phyloP scores from a whole-genome alignment of 2,888 invertebrate species.

The Sisyra nigra region DNA sequence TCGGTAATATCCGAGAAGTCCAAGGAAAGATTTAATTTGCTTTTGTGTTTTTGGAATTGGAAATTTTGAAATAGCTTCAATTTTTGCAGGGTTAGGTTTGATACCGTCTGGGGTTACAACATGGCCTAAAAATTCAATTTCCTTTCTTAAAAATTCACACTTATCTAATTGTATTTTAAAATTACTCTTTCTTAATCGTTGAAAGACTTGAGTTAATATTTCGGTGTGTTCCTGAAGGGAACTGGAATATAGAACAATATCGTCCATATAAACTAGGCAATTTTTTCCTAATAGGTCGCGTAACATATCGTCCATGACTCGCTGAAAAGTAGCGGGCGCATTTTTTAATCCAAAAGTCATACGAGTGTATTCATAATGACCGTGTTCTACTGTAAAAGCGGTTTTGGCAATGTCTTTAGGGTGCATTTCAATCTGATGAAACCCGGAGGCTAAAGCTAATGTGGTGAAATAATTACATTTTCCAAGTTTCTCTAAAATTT shows the following conservation, averaged over 20 bases:
- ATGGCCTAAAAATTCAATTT: constrained; percentile 16
- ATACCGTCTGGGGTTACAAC: constrained; percentile 15
- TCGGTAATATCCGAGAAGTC: constrained; percentile 14
- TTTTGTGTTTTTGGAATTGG: constrained; percentile 13
- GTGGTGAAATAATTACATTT: constrained; percentile 17
- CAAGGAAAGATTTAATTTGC: constrained; percentile 12
- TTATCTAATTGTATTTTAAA: no score
- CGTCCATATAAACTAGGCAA: constrained; percentile 17
- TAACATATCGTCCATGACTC: constrained; percentile 7
- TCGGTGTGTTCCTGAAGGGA: constrained; percentile 12
- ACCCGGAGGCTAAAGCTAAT: constrained; percentile 19
- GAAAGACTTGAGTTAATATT: constrained; percentile 10
- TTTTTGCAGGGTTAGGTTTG: constrained; percentile 16
- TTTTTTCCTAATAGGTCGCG: constrained; percentile 8
- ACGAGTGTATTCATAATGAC: constrained; percentile 16
- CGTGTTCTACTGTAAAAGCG: constrained; percentile 16
- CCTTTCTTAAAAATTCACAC: constrained; percentile 12
- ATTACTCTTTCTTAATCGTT: no score
- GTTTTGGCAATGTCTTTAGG: constrained; percentile 17
- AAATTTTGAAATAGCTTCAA: constrained; percentile 12
- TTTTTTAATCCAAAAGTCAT: constrained; percentile 8
- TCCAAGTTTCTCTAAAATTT: no score
- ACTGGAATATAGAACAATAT: constrained; percentile 13
- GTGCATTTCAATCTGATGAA: constrained; percentile 19
- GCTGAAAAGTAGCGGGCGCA: neutral